phyloP scores from a whole-genome alignment of 2,888 invertebrate genomes.

The Pomacea canaliculata region DNA sequence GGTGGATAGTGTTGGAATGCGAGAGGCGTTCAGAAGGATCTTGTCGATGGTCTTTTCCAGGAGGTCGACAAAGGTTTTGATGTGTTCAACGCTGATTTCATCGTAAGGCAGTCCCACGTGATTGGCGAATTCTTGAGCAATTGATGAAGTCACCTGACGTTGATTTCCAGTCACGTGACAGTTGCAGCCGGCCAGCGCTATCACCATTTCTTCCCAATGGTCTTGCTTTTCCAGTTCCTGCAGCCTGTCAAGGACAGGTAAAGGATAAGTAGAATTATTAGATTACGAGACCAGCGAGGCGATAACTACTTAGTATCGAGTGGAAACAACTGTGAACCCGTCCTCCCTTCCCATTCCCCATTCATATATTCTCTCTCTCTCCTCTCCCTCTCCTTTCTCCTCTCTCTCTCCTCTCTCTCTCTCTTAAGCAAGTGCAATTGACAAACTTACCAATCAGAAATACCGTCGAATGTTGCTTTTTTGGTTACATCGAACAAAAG shows the following conservation, averaged over 20 bases:
- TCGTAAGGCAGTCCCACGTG: conserved; percentile 10
- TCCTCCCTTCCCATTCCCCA: too few species aligned
- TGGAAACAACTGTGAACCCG: too few species aligned
- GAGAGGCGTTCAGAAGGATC: conserved; percentile 30
- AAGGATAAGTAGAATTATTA: not conserved
- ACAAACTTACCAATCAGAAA: conserved; percentile 12
- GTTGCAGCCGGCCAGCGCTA: conserved; percentile 12
- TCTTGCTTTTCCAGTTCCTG: not conserved
- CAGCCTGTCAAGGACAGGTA: not conserved
- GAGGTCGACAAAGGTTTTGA: conserved; percentile 6
- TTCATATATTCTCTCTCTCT: too few species aligned
- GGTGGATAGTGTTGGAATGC: conserved; percentile 27
- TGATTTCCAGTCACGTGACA: conserved; percentile 14
- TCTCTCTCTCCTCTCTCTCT: not conserved
- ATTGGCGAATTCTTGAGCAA: conserved; percentile 14
- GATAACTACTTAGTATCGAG: too few species aligned
- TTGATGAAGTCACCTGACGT: conserved; percentile 1
- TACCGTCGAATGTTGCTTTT: conserved; percentile 12
- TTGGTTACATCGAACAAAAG: conserved; percentile 24
- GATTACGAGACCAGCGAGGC: too few species aligned
- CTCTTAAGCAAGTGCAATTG: too few species aligned
- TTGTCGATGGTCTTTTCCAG: conserved; percentile 25
- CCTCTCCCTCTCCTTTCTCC: not conserved
- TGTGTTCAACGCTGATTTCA: conserved; percentile 3
- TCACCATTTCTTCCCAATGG: conserved; percentile 12